Percentiles rank a stretch among this genome's conserved stretches.
Conservation (phyloP, 2,797 vertebrate genomes). For the Cirrhinus mrigala region DNA sequence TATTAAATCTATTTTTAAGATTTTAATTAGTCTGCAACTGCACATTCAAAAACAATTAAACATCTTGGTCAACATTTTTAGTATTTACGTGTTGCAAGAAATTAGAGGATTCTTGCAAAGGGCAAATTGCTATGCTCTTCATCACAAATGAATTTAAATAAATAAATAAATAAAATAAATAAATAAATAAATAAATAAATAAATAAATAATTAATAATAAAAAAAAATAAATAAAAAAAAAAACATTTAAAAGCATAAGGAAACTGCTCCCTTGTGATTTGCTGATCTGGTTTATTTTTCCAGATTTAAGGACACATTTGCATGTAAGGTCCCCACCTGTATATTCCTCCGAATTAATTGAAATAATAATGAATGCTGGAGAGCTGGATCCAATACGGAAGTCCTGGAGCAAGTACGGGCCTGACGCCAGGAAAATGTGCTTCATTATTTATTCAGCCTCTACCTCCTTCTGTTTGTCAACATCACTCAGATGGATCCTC, state of each 20-base stretch:
- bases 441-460: constrained; percentile 61
- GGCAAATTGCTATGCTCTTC: not conserved
- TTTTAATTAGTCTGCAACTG: too few species aligned
- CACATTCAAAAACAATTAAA: not conserved
- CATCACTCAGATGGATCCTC: constrained; percentile 53
- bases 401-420: constrained; percentile 14
- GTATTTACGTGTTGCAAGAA: not conserved
- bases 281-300: constrained; percentile 7
- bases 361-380: constrained; percentile 32
- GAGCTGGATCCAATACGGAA: constrained; percentile 9
- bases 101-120: not conserved
- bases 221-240: too few species aligned
- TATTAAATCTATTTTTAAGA: too few species aligned
- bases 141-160: too few species aligned
- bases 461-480: constrained; percentile 48
- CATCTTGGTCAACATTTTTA: not conserved
- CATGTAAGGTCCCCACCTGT: not conserved
- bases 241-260: too few species aligned
- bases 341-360: constrained; percentile 55
- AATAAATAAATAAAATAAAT: too few species aligned
- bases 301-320: constrained; percentile 30
- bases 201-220: too few species aligned
- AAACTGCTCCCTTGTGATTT: constrained; percentile 27
- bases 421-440: constrained; percentile 39
- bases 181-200: too few species aligned